Conservation (phyloP, 2,113 vertebrate species). For the Bostrychus sinensis region DNA sequence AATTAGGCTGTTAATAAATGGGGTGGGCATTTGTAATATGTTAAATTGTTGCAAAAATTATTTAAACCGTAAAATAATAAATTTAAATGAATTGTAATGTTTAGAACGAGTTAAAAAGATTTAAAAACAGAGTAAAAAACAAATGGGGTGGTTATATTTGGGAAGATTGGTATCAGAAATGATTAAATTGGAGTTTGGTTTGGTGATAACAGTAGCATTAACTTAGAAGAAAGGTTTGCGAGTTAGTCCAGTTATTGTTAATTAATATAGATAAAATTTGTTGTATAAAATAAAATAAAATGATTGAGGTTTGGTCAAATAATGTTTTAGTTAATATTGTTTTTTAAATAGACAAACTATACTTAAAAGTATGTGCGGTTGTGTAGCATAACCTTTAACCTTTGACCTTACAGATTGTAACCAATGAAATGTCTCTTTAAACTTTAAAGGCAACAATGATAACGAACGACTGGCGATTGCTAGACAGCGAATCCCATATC, state of each 20-base stretch:
- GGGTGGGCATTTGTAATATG: constrained; percentile 82
- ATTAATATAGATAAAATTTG: constrained; percentile 99
- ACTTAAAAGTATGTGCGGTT: constrained; percentile 95
- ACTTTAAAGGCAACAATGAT: constrained; percentile 99
- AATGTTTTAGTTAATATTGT: constrained; percentile 90
- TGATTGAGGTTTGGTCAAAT: constrained; percentile 91
- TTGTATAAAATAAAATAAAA: constrained; percentile 98
- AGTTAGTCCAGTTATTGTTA: constrained; percentile 87
- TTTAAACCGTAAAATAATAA: constrained; percentile 87
- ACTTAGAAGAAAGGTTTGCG: constrained; percentile 91
- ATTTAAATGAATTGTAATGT: constrained; percentile 85
- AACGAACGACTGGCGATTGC: constrained; percentile 99
- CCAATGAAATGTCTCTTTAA: constrained; percentile 99
- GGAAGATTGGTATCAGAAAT: constrained; percentile 88
- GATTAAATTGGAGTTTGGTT: constrained; percentile 92
- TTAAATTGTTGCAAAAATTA: constrained; percentile 78
- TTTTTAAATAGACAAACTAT: constrained; percentile 93
- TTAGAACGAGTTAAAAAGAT: constrained; percentile 92
- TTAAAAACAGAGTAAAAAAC: constrained; percentile 84
- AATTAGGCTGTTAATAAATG: constrained; percentile 74
- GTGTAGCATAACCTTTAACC: constrained; percentile 98
- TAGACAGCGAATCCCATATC: constrained; percentile 99
- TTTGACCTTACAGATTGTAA: constrained; percentile 99
- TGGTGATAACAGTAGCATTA: constrained; percentile 85
- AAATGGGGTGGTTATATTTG: constrained; percentile 85